Percentiles rank a stretch among this genome's conserved stretches.
These are phyloP conservation scores for Mellivora capensis DNA, from an alignment of 2,113 vertebrate genomes.

Conservation along the genomic window DNA sequence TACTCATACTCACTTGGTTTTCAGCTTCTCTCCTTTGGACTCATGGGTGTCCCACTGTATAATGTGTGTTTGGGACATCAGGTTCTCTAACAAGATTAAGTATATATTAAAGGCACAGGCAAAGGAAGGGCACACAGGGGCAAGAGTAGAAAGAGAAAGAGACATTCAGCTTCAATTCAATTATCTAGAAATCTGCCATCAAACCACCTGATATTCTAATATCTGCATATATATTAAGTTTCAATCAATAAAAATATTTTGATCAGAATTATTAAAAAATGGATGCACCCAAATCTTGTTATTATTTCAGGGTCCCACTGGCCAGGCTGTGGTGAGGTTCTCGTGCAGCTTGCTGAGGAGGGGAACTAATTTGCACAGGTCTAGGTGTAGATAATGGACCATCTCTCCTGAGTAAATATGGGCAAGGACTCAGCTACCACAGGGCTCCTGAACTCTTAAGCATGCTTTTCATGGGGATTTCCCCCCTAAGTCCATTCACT, in stretches of 20 bases:
- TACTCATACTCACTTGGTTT: neutral
- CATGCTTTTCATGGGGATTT: neutral
- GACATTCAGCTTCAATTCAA: neutral
- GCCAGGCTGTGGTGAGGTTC: neutral
- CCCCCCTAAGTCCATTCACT: neutral
- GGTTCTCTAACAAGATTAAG: neutral
- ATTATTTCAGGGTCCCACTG: neutral
- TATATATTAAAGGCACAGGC: neutral
- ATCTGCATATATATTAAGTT: neutral
- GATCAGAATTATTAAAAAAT: neutral
- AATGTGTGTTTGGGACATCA: neutral
- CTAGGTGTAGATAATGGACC: neutral
- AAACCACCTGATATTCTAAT: neutral
- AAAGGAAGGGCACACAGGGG: neutral
- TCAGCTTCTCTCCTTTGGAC: neutral
- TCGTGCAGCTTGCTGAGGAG: neutral
- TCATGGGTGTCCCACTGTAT: neutral
- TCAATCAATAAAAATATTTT: neutral
- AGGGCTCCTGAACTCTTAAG: neutral
- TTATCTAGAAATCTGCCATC: neutral
- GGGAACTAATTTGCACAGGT: neutral
- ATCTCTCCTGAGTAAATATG: neutral
- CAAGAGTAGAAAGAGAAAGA: neutral
- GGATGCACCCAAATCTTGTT: neutral
- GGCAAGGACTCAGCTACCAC: neutral